Evolutionary conservation across 2,888 invertebrate genomes (phyloP), one percentile per base, ranked within the genome.

Genomic region (Trichopria drosophilae): DNA sequence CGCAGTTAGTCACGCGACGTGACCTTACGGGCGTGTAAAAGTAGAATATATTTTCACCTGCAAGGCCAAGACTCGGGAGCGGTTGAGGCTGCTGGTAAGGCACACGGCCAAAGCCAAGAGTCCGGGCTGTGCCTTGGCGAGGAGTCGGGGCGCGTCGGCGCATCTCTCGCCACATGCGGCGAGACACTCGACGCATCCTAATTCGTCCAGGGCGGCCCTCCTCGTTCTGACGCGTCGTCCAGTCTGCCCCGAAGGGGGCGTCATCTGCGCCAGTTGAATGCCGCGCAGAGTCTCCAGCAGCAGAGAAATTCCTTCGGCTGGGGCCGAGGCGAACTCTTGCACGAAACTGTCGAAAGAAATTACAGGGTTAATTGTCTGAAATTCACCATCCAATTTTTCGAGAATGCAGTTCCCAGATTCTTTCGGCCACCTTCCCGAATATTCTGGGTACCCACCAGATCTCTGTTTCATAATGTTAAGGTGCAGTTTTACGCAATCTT

Each of bases 281-380:
- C 89, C 87, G 47, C 92, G 84, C 53, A 95, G 80, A 1, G 94
- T 84, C 73, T 93, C 93, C 64, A 95, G 77, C 7, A 95, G 80
- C 35, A 93, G 78, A 4, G 87, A 84, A 2, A 94, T 86, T 6
- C 95, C 95, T 77, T 93, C 93, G 67, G 91, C 83, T 13, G 93
- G 91, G 48, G 91, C 87, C 43, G 88, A 85, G 1, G 92, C 84
- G 74, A 95, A 94, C 76, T 95, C 95, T 76, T 93, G 92, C 6
- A 95, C 87, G 74, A 95, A 96, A 76, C 94, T 95, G 79, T 1
- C n/a, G n/a, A n/a, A n/a, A n/a, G n/a, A n/a, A n/a, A n/a, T n/a
- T n/a, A n/a, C n/a, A n/a, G n/a, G n/a, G n/a, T n/a, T n/a, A n/a
- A n/a, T n/a, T n/a, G n/a, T n/a, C n/a, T n/a, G n/a, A n/a, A n/a